Evolutionary conservation across 35 echinoderm and acorn worm genomes (phyloP).

Genomic region (Lytechinus variegatus): DNA sequence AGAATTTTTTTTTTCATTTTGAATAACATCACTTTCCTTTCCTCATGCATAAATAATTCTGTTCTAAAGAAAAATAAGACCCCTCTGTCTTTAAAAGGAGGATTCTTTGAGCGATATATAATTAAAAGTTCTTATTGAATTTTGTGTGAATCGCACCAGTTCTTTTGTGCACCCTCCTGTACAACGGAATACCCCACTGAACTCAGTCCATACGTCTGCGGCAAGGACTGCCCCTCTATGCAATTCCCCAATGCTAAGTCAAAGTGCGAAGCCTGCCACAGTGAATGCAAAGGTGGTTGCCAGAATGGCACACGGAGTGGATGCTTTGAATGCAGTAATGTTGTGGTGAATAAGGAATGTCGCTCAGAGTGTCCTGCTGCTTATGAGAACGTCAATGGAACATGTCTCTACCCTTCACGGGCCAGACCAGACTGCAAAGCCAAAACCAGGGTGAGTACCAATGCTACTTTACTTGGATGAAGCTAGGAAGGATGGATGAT

Average conservation of each 20-base stretch:
- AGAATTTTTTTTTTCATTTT: too few relatives aligned
- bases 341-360: slow-evolving; percentile 66
- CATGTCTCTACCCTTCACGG: slow-evolving; percentile 31
- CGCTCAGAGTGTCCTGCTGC: slow-evolving; percentile 37
- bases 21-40: too few relatives aligned
- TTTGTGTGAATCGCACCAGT: slow-evolving; percentile 36
- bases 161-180: slow-evolving; percentile 54
- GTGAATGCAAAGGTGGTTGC: slow-evolving; percentile 80
- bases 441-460: slow-evolving; percentile 3
- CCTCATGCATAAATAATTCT: too few relatives aligned
- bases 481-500: too few relatives aligned
- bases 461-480: not conserved
- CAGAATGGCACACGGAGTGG: slow-evolving; percentile 59
- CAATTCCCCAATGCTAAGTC: slow-evolving; percentile 30
- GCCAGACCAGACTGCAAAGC: not conserved
- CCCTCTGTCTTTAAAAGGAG: not conserved
- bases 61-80: too few relatives aligned
- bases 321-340: slow-evolving; percentile 70
- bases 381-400: slow-evolving; percentile 32
- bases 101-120: not conserved
- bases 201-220: slow-evolving; percentile 51
- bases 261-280: slow-evolving; percentile 65
- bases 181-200: slow-evolving; percentile 47
- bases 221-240: slow-evolving; percentile 43
- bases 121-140: not conserved